These are phyloP conservation scores for Pseudochirops cupreus DNA, from an alignment of 2,797 vertebrate genomes.

Conservation along the genomic window DNA sequence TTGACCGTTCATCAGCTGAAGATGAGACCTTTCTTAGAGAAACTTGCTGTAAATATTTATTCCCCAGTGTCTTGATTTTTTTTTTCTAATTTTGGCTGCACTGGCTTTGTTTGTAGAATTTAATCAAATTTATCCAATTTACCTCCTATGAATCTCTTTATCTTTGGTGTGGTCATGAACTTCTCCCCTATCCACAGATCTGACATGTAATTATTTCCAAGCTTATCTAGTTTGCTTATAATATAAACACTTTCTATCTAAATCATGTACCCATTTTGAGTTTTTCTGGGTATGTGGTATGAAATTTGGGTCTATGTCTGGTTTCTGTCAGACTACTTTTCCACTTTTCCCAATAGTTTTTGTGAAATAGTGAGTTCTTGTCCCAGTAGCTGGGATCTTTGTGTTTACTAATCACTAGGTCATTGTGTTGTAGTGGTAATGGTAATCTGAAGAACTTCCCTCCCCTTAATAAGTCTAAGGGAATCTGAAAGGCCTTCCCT, in stretches of 20 bases:
- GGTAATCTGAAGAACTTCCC: too few relatives aligned
- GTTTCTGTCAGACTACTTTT: background rate
- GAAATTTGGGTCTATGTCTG: background rate
- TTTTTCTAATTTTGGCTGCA: background rate
- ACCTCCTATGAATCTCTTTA: background rate
- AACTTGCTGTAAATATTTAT: background rate
- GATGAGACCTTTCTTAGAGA: background rate
- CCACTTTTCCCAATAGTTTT: background rate
- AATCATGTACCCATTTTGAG: background rate
- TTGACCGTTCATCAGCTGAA: too few relatives aligned
- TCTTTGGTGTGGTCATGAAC: too few relatives aligned
- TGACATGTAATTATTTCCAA: background rate
- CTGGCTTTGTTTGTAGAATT: background rate
- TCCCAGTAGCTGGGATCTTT: background rate
- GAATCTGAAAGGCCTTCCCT: too few relatives aligned
- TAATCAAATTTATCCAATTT: background rate
- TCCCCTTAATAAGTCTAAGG: too few relatives aligned
- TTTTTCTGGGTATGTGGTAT: background rate
- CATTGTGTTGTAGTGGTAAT: background rate
- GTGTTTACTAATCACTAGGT: background rate
- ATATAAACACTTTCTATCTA: background rate
- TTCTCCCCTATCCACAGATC: background rate
- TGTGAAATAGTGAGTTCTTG: too few relatives aligned
- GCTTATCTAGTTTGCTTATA: background rate
- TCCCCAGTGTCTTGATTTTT: background rate